phyloP scores from a whole-genome alignment of 2,113 vertebrate genomes.

The Mus spicilegus region DNA sequence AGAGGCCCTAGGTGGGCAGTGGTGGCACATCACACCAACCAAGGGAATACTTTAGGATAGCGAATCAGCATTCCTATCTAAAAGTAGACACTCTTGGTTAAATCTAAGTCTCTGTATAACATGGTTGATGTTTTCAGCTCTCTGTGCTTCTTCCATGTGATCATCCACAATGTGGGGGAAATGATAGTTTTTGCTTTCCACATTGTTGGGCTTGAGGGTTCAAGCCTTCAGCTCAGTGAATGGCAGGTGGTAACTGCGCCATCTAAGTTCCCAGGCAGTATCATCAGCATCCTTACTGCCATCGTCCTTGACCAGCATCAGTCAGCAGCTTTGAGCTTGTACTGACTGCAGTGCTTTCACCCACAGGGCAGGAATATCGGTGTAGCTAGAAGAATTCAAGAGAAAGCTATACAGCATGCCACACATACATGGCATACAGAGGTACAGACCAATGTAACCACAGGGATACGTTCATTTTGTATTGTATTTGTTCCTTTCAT shows the following conservation, averaged over 20 bases:
- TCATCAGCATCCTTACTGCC: neutral
- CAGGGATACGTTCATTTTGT: neutral
- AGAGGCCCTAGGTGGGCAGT: too few relatives aligned
- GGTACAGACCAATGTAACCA: neutral
- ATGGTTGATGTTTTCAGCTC: neutral
- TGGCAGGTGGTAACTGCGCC: neutral
- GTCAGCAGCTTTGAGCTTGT: neutral
- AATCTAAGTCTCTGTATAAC: neutral
- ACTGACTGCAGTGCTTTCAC: neutral
- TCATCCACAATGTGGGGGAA: constrained; percentile 16
- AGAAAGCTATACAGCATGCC: neutral
- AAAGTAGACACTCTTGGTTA: neutral
- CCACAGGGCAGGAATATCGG: neutral
- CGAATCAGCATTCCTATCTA: neutral
- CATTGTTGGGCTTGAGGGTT: neutral
- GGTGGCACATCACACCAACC: neutral
- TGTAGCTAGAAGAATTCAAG: neutral
- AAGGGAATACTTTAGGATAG: neutral
- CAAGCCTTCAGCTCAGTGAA: neutral
- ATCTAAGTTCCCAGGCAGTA: neutral
- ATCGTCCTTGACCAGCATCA: neutral
- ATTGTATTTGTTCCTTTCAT: constrained; percentile 35
- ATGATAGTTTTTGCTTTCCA: neutral
- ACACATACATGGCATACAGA: neutral
- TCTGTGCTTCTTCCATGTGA: neutral